phyloP scores from a whole-genome alignment of 2,113 vertebrate species.

The Hyaena hyaena region DNA sequence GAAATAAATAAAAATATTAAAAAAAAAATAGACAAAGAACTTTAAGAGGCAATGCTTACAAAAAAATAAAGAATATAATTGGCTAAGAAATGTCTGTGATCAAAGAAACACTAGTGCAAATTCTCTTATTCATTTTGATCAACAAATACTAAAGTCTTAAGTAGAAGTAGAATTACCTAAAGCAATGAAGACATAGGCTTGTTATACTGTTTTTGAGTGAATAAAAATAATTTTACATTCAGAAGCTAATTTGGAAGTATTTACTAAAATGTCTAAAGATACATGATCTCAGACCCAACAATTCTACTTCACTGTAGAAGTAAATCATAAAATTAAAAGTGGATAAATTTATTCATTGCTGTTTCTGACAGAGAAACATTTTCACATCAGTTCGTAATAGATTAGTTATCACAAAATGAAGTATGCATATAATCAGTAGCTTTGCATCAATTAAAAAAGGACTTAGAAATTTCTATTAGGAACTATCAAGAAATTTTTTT shows the following conservation, averaged over 20 bases:
- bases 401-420: background rate
- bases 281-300: background rate
- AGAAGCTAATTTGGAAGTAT: background rate
- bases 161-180: background rate
- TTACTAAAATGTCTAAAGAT: background rate
- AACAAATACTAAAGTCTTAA: background rate
- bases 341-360: background rate
- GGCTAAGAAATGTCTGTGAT: background rate
- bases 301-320: background rate
- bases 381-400: background rate
- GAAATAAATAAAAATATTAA: too few relatives aligned
- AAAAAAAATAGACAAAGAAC: background rate
- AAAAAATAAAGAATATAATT: background rate
- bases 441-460: background rate
- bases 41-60: background rate
- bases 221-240: background rate
- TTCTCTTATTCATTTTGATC: background rate
- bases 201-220: background rate
- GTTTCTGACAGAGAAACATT: background rate
- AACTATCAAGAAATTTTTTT: background rate
- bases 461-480: background rate
- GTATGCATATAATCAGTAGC: background rate
- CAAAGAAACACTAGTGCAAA: background rate
- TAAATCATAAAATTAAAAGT: background rate
- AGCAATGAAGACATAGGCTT: background rate